Percentiles rank a stretch among this genome's conserved stretches.
These are phyloP conservation scores for Pongo abelii DNA, from an alignment of 2,113 vertebrate genomes.

Conservation along the genomic window DNA sequence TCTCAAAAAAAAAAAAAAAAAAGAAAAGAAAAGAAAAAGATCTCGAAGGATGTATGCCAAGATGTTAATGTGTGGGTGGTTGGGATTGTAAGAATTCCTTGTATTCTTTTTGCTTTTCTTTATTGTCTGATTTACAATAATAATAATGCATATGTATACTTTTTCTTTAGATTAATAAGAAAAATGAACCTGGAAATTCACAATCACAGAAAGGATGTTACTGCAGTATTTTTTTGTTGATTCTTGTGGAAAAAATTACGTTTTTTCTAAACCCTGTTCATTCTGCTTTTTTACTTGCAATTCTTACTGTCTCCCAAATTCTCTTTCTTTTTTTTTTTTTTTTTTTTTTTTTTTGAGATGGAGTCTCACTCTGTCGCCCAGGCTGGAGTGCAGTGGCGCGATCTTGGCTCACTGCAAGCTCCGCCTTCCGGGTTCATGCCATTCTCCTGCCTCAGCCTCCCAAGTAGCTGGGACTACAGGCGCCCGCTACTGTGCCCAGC, in stretches of 20 bases:
- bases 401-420: too few species aligned
- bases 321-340: neutral
- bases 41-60: neutral
- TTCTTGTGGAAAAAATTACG: neutral
- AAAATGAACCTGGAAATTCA: conserved; percentile 38
- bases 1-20: too few species aligned
- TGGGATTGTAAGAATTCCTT: neutral
- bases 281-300: neutral
- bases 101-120: neutral
- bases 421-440: too few species aligned
- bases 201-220: neutral
- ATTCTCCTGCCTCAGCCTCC: too few species aligned
- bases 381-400: too few species aligned
- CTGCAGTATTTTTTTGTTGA: neutral
- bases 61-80: neutral
- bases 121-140: conserved; percentile 5
- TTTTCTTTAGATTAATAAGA: conserved; percentile 34
- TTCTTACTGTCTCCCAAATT: neutral
- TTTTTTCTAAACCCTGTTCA: neutral
- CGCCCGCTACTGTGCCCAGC: too few species aligned
- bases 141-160: neutral
- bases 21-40: neutral
- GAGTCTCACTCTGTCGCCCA: too few species aligned
- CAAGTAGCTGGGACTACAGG: too few species aligned
- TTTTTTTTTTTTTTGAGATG: too few species aligned